Evolutionary conservation across 2,797 vertebrate species (phyloP), one percentile per base, ranked within the genome.

Genomic region (Rhabdomys pumilio): DNA sequence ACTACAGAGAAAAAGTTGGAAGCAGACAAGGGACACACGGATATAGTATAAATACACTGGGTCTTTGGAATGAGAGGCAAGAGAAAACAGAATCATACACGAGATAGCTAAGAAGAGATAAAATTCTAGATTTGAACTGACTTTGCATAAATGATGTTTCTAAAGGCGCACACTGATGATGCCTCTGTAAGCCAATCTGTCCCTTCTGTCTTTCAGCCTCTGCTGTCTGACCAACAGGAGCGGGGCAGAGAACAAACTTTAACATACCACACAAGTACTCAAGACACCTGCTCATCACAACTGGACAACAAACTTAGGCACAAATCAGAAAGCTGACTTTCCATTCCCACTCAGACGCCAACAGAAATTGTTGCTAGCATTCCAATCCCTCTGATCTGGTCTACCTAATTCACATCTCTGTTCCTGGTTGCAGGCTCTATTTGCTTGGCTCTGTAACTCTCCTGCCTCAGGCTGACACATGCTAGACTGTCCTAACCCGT

Each of bases 401-500:
- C 76, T 59, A 61, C 72, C 81, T 84, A 61, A 38, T 12, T 15
- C 29, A 50, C 3, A n/a, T 47, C 73, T n/a, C 80, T 65, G 7
- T 7, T 75, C 57, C 89, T 73, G 19, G 50, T 57, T 55, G 75
- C 67, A 77, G 47, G 41, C 31, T 91, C n/a, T 82, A 61, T 76
- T 15, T 57, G 41, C 69, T 72, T 38, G 47, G 55, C 26, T 22
- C 22, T 26, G 41, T 7, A 7, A 7, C 3, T 44, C 31, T 38
- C 72, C 15, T 86, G 89, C 72, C 90, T 92, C 90, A 79, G n/a
- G 85, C 10, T 86, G 50, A 63, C 77, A 59, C 90, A 59, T 86
- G 65, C 55, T 59, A 69, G 22, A 93, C 89, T 67, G 22, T 59
- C 73, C 85, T 79, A 89, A 96, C 90, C 89, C 84, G 80, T 84